phyloP scores from a whole-genome alignment of 2,113 vertebrate genomes.

The Apistogramma diplotaenia region DNA sequence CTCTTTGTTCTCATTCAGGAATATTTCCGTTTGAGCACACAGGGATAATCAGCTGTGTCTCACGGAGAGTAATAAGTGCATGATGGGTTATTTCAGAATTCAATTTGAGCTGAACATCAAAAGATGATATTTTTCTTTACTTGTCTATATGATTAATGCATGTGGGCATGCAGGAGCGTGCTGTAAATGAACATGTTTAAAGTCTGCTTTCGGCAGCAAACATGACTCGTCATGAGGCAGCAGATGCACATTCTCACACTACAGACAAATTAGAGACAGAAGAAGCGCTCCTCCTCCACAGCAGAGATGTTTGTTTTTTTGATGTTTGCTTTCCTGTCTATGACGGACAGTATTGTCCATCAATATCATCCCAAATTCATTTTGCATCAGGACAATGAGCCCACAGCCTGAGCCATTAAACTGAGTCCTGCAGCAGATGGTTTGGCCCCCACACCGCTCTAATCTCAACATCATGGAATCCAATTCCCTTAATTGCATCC shows the following conservation, averaged over 20 bases:
- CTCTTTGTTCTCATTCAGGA: slow-evolving; percentile 58
- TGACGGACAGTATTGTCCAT: background rate
- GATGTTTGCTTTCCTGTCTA: background rate
- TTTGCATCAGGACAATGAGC: background rate
- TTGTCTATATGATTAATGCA: background rate
- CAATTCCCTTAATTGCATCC: background rate
- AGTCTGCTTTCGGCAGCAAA: slow-evolving; percentile 10
- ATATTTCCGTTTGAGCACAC: slow-evolving; percentile 36
- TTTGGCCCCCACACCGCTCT: background rate
- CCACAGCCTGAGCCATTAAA: background rate
- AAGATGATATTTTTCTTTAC: slow-evolving; percentile 20
- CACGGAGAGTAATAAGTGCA: slow-evolving; percentile 7
- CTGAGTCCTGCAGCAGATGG: slow-evolving; percentile 7
- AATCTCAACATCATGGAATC: background rate
- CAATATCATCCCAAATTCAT: background rate
- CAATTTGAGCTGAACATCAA: slow-evolving; percentile 41
- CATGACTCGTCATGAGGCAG: background rate
- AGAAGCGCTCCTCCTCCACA: background rate
- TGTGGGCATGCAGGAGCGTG: background rate
- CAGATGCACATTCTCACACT: background rate
- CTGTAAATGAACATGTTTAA: slow-evolving; percentile 31
- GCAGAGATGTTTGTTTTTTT: too few relatives aligned
- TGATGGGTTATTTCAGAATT: slow-evolving; percentile 52
- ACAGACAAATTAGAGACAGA: background rate
- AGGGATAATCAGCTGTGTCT: slow-evolving; percentile 53